Conservation (phyloP, 2,888 invertebrate species). For the Thera britannica region DNA sequence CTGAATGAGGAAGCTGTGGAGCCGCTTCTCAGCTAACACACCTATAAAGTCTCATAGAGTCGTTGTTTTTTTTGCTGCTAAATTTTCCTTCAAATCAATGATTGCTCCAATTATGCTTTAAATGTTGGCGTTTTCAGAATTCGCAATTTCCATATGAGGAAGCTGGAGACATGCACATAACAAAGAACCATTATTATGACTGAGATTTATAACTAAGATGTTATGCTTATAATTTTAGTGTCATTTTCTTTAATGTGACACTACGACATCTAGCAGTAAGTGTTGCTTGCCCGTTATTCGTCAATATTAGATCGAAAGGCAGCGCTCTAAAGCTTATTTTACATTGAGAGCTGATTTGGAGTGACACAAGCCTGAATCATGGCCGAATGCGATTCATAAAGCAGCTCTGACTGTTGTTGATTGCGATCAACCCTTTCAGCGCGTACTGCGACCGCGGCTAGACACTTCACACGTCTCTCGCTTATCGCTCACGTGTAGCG, state of each 20-base stretch:
- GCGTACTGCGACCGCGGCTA: slow-evolving; percentile 40
- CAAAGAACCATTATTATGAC: background rate
- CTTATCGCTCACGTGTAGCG: slow-evolving; percentile 37
- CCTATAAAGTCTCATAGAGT: too few species aligned
- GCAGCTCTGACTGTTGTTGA: slow-evolving; percentile 44
- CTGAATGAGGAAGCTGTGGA: too few species aligned
- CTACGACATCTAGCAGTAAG: too few species aligned
- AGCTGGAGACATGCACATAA: too few species aligned
- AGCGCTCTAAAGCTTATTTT: slow-evolving; percentile 7
- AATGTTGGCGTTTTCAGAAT: too few species aligned
- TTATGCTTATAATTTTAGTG: too few species aligned
- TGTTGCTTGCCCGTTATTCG: background rate
- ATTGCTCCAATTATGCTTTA: too few species aligned
- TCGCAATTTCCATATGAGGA: too few species aligned
- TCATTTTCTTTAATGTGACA: too few species aligned
- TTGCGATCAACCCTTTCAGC: slow-evolving; percentile 44
- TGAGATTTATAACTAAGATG: background rate
- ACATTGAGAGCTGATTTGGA: slow-evolving; percentile 1
- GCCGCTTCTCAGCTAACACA: too few species aligned
- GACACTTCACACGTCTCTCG: slow-evolving; percentile 43
- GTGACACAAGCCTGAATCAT: slow-evolving; percentile 18
- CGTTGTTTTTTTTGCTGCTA: too few species aligned
- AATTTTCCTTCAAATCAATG: too few species aligned
- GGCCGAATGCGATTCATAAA: slow-evolving; percentile 40
- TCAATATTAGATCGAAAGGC: background rate